These are phyloP conservation scores for Rhinoraja longicauda DNA, from an alignment of 2,797 vertebrate species.

Conservation along the genomic window DNA sequence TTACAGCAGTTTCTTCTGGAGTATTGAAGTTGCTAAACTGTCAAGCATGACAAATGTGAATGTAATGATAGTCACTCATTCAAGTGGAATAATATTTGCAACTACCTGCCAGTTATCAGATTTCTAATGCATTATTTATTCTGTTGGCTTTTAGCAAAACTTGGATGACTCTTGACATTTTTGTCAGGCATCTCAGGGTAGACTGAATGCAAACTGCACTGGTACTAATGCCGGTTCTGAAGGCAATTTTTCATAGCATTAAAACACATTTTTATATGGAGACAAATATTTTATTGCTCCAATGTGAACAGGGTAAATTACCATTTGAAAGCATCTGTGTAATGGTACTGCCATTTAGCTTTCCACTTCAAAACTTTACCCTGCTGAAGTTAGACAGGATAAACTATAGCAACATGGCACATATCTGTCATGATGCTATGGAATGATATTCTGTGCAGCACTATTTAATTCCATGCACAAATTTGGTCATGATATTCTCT, in stretches of 20 bases:
- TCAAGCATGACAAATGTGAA: background rate
- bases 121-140: background rate
- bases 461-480: background rate
- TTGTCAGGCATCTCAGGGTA: background rate
- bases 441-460: background rate
- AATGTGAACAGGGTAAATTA: constrained; percentile 12
- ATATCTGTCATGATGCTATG: background rate
- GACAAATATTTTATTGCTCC: background rate
- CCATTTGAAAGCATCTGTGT: background rate
- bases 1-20: background rate
- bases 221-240: background rate
- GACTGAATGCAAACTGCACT: background rate
- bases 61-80: background rate
- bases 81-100: background rate
- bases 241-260: background rate
- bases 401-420: background rate
- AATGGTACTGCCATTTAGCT: background rate
- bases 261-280: background rate
- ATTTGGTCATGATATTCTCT: background rate
- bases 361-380: background rate
- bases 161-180: background rate
- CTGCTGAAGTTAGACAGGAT: background rate
- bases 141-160: background rate
- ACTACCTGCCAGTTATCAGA: background rate
- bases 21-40: background rate